phyloP scores from a whole-genome alignment of 2,888 invertebrate genomes.

The Notodonta ziczac region DNA sequence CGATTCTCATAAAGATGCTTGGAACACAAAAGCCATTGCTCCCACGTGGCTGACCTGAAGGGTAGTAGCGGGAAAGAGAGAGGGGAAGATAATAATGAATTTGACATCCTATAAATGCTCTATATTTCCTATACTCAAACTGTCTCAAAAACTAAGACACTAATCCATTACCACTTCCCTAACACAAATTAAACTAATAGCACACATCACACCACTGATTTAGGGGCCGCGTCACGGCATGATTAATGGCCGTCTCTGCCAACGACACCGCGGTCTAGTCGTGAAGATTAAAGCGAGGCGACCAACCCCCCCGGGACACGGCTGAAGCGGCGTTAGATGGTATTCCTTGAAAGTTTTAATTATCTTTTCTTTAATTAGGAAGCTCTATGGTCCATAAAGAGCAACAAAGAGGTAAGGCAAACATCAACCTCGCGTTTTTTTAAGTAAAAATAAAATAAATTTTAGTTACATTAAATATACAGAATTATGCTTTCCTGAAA shows the following conservation, averaged over 20 bases:
- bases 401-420: no score
- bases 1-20: no score
- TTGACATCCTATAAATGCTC: no score
- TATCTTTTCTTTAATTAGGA: neutral
- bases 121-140: neutral
- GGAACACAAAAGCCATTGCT: no score
- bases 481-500: no score
- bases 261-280: constrained; percentile 5
- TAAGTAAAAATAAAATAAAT: no score
- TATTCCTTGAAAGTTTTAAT: constrained; percentile 1
- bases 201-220: constrained; percentile 2
- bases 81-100: no score
- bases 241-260: constrained; percentile 7
- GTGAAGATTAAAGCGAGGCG: constrained; percentile 7
- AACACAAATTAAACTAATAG: constrained; percentile 7
- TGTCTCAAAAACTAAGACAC: neutral
- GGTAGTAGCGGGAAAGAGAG: no score
- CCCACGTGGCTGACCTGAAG: no score
- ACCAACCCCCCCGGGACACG: neutral
- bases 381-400: neutral
- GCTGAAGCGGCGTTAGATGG: neutral
- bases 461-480: no score
- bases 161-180: neutral
- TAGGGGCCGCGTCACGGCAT: neutral
- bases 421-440: no score